A percentile compares a stretch with the other conserved stretches of the same genome.
These are phyloP conservation scores for Tiphia femorata DNA, from an alignment of 2,888 invertebrate genomes.

Conservation along the genomic window DNA sequence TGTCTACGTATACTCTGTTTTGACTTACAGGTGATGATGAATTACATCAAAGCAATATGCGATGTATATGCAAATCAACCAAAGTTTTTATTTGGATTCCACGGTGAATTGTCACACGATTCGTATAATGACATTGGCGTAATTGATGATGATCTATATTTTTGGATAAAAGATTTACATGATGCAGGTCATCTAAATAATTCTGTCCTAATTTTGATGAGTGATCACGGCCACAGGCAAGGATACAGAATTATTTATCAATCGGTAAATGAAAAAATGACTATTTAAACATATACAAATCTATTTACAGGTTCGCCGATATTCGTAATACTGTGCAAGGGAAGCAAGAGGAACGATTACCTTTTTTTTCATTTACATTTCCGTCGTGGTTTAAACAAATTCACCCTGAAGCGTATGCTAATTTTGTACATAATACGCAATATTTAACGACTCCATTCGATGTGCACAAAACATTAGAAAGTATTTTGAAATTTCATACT, in stretches of 20 bases:
- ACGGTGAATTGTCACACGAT: slow-evolving; percentile 90
- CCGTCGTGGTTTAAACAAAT: slow-evolving; percentile 78
- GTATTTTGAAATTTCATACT: slow-evolving; percentile 73
- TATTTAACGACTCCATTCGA: slow-evolving; percentile 91
- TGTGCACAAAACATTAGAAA: slow-evolving; percentile 83
- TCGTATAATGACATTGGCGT: slow-evolving; percentile 83
- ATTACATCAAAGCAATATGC: slow-evolving; percentile 72
- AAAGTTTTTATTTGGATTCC: slow-evolving; percentile 89
- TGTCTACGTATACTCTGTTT: background rate
- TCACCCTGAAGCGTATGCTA: slow-evolving; percentile 74
- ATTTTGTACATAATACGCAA: slow-evolving; percentile 76
- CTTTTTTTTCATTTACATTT: slow-evolving; percentile 85
- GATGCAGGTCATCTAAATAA: slow-evolving; percentile 78
- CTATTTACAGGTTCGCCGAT: slow-evolving; percentile 83
- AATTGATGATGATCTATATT: slow-evolving; percentile 80
- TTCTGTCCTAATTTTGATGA: slow-evolving; percentile 89
- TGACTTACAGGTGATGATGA: slow-evolving; percentile 68
- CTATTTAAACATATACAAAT: background rate
- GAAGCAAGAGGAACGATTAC: slow-evolving; percentile 91
- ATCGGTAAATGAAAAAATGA: too few relatives aligned
- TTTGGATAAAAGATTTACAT: slow-evolving; percentile 77
- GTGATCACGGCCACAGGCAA: slow-evolving; percentile 92
- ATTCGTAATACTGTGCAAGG: slow-evolving; percentile 90
- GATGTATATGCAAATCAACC: slow-evolving; percentile 77
- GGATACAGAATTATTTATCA: background rate